Conservation (phyloP, 2,797 vertebrate genomes). For the Pipistrellus kuhlii region DNA sequence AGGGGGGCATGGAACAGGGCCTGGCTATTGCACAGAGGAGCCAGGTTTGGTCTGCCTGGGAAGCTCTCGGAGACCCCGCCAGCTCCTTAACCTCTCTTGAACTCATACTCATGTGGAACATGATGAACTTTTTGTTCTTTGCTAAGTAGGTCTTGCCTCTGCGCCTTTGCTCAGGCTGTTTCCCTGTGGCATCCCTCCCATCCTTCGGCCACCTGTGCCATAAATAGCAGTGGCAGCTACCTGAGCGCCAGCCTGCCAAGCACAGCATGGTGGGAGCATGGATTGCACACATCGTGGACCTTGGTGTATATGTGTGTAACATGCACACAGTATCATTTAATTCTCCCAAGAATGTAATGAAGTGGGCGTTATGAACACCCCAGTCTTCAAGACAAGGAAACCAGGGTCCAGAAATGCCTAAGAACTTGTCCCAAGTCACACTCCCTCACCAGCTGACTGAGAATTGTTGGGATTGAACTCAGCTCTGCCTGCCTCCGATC, state of each 20-base stretch:
- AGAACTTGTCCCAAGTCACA: neutral
- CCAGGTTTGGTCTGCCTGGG: neutral
- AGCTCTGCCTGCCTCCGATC: neutral
- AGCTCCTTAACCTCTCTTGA: neutral
- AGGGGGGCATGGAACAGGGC: neutral
- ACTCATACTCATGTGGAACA: neutral
- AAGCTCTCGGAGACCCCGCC: neutral
- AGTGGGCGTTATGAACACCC: neutral
- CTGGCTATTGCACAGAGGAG: neutral
- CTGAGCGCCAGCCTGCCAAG: fast-evolving
- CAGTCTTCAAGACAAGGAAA: neutral
- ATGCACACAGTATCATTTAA: neutral
- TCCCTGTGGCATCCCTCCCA: neutral
- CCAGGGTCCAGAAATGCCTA: neutral
- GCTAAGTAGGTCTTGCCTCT: neutral
- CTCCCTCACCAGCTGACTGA: neutral
- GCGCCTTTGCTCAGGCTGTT: neutral
- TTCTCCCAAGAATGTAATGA: neutral
- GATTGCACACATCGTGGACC: neutral
- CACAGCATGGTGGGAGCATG: neutral
- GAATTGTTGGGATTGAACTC: neutral
- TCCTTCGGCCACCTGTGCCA: neutral
- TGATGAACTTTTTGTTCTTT: neutral
- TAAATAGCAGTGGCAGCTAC: neutral
- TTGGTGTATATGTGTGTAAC: neutral